Base-by-base conservation (phyloP, 2,797 vertebrate species). In the Crocidura indochinensis region DNA sequence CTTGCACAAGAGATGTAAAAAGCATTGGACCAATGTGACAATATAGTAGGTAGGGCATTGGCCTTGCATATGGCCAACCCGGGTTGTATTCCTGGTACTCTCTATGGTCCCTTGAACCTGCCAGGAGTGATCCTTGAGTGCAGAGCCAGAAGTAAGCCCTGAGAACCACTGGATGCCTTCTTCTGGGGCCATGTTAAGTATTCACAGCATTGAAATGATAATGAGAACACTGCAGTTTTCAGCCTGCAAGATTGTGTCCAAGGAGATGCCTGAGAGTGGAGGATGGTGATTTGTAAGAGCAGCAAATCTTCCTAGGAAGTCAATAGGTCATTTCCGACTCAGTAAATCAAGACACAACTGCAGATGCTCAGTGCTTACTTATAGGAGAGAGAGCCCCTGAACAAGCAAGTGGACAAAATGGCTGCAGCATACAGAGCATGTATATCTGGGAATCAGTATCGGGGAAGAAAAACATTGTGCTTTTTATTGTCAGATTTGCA, bases 401-500 rank as follows among this genome's bases (percentile, higher is more conserved):
- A 72, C 10, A 44, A 38, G 31, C 3, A n/a, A 20, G 3, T 31
- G 49, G 91, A 51, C 11, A 22, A 22, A 53, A 1, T 29, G 27
- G 14, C 53, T 77, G 38, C 27, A 1, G 38, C 44, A 69, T 51
- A 17, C 5, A 38, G 38, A 53, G 12, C 17, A 19, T 56, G 62
- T 17, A 7, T 9, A 24, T 29, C 0, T 44, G n/a, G 5, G 1
- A 2, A 2, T 29, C 71, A 15, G 64, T 4, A 44, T 6, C 7
- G 29, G 15, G 19, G 51, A 81, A 22, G 8, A 3, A 38, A 46
- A 10, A 20, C 46, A 17, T 6, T 0, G 6, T 2, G 10, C 24
- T 64, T 64, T 64, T 64, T 22, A 22, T 64, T 22, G 20, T 64
- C 20, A 64, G 62, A 22, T 20, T 38, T 64, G 62, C 24, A 24